phyloP scores from a whole-genome alignment of 2,113 vertebrate genomes.

The Fukomys damarensis region DNA sequence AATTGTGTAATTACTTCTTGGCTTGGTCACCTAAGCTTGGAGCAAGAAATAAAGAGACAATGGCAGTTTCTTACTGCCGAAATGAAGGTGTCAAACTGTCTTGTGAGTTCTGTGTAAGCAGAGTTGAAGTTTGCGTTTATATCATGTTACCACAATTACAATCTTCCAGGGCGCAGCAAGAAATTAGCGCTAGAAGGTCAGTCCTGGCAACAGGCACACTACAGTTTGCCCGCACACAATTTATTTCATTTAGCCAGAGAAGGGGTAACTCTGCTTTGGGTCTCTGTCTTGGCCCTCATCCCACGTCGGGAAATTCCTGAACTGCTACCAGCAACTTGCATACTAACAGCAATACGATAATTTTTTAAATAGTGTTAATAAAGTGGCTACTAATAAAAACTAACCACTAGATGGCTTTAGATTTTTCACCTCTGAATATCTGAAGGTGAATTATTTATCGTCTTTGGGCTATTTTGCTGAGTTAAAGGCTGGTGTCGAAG shows the following conservation, averaged over 20 bases:
- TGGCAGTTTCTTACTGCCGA: slow-evolving; percentile 84
- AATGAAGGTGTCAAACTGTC: slow-evolving; percentile 84
- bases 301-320: background rate
- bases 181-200: slow-evolving; percentile 63
- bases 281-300: background rate
- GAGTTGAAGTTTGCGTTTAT: slow-evolving; percentile 83
- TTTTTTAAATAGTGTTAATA: background rate
- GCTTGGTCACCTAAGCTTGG: slow-evolving; percentile 86
- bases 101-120: slow-evolving; percentile 74
- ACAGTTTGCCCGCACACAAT: slow-evolving; percentile 12
- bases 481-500: background rate
- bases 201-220: slow-evolving; percentile 15
- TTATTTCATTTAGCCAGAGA: background rate
- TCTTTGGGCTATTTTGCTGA: background rate
- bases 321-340: background rate
- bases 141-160: slow-evolving; percentile 82
- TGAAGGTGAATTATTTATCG: background rate
- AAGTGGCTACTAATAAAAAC: slow-evolving; percentile 6
- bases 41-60: slow-evolving; percentile 85
- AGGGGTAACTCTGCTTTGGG: background rate
- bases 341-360: background rate
- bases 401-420: slow-evolving; percentile 58
- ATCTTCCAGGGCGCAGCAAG: slow-evolving; percentile 72
- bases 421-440: background rate
- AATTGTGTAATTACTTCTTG: slow-evolving; percentile 90